Base-by-base conservation (phyloP, 2,797 vertebrate species). In the Chiroxiphia lanceolata region DNA sequence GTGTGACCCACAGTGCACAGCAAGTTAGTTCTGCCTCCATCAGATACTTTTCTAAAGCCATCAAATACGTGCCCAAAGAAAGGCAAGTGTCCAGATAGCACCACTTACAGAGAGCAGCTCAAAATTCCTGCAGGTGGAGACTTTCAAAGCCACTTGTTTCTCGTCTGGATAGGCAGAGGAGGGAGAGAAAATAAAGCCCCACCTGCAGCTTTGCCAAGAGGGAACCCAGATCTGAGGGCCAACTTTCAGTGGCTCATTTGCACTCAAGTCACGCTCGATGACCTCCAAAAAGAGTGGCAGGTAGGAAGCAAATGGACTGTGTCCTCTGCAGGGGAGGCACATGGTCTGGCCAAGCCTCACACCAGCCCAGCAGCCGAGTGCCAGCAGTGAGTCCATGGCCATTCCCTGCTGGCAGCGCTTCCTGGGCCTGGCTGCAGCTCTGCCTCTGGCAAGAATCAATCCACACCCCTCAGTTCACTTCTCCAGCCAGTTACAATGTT, bases 1-100 rank as follows among this genome's bases (percentile, higher is more conserved):
- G 76, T 10, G 2, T 23, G 65, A 87, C 48, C 83, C 67, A 85
- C 90, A 82, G 92, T 80, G 85, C 36, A 48, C 38, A 89, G 64
- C 47, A 92, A 63, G 61, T 71, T n/a, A 87, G 75, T 93, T 95
- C 78, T 87, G 79, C 92, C 92, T 38, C 29, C 68, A 78, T 57
- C 78, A 89, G 63, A 59, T 70, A 60, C 26, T 75, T 71, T 77
- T 51, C 36, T 54, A 67, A 75, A 89, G 84, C 45, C 45, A 71
- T 92, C 75, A 36, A 84, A 57, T 15, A 31, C 23, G 48, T 9
- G 22, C 45, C 63, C 68, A 78, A 81, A 59, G 47, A 54, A 78
- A 80, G 29, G 18, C 57, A 20, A 70, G 21, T 51, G 36, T 42
- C 74, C 8, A 36, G 34, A 31, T 16, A 15, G 36, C 63, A 48